Evolutionary conservation across 2,797 vertebrate genomes (phyloP), one percentile per base, ranked within the genome.

Genomic region (Coranthus polyacanthus): DNA sequence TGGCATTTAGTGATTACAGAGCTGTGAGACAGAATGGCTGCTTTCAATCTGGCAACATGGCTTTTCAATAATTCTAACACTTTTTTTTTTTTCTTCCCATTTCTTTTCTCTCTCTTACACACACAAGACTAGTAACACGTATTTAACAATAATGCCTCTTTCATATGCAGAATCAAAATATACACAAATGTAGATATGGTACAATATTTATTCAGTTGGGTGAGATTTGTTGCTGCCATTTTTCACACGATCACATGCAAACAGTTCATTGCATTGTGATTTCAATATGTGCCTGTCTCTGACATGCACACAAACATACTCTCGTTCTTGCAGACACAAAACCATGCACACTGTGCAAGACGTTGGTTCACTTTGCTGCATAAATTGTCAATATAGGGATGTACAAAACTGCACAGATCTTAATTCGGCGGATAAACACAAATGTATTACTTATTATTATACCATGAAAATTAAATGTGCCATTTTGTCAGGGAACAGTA

Each of bases 1-100:
- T 42, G 50, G 65, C 73, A 68, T 81, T 79, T 65, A 67, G 78
- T 78, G 74, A 87, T 88, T 84, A 78, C 69, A 62, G 68, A 78
- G 44, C 56, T 12, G 54, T 5, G 44, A 71, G 56, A 54, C 69
- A 1, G 64, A 79, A 49, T 20, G 71, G 68, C 77, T 75, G 76
- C 68, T 79, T 82, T 81, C 66, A 81, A 22, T 82, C 72, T 54
- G 37, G 41, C 21, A 6, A 26, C 38, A 17, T 45, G 43, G 47
- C 75, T 84, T 80, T 81, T 85, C 62, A 73, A 66, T 75, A 75
- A 51, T 43, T 63, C 12, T 5, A 18, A 34, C 24, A 53, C 17
- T 37, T 32, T 43, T 24, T 36, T 8, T 20, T 15, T 1, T 13
- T 1, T n/a, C n/a, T n/a, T n/a, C n/a, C 0, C 7, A 11, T 59